Evolutionary conservation across 2,797 vertebrate genomes (phyloP).

Genomic region (Macroramphosus scolopax): DNA sequence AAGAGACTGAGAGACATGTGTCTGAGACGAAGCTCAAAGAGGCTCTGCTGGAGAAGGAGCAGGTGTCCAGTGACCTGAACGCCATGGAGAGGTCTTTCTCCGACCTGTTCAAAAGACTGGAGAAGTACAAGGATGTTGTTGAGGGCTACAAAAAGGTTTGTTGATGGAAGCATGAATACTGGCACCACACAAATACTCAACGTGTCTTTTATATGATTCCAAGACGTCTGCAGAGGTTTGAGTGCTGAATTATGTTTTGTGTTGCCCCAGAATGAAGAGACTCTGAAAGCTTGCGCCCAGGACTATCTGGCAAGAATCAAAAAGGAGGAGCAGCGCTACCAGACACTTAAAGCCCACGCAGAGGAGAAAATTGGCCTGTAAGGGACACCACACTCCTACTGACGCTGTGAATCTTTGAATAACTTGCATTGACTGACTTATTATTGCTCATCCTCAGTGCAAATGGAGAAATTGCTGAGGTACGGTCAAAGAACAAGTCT

Average conservation of each 20-base stretch:
- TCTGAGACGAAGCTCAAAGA: conserved; percentile 74
- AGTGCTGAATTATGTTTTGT: neutral
- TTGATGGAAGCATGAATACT: accelerated
- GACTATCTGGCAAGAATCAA: conserved; percentile 83
- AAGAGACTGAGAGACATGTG: conserved; percentile 78
- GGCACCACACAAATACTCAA: neutral
- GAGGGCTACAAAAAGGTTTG: conserved; percentile 88
- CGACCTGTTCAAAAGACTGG: conserved; percentile 88
- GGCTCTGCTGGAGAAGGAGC: conserved; percentile 83
- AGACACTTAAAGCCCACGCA: conserved; percentile 88
- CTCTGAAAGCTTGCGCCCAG: conserved; percentile 86
- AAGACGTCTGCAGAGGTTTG: neutral
- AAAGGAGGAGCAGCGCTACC: conserved; percentile 89
- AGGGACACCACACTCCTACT: conserved; percentile 31
- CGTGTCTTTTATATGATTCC: neutral
- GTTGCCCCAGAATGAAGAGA: conserved; percentile 86
- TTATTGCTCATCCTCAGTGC: conserved; percentile 73
- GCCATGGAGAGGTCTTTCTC: conserved; percentile 87
- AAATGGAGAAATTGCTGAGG: conserved; percentile 86
- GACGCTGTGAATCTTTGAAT: neutral
- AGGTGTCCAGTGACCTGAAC: conserved; percentile 81
- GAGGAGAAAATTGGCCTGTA: conserved; percentile 90
- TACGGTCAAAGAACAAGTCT: conserved; percentile 80
- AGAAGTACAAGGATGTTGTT: conserved; percentile 87
- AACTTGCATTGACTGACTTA: conserved; percentile 1